Evolutionary conservation across 2,888 invertebrate species (phyloP), one percentile per base, ranked within the genome.

Genomic region (Tetragonisca angustula): DNA sequence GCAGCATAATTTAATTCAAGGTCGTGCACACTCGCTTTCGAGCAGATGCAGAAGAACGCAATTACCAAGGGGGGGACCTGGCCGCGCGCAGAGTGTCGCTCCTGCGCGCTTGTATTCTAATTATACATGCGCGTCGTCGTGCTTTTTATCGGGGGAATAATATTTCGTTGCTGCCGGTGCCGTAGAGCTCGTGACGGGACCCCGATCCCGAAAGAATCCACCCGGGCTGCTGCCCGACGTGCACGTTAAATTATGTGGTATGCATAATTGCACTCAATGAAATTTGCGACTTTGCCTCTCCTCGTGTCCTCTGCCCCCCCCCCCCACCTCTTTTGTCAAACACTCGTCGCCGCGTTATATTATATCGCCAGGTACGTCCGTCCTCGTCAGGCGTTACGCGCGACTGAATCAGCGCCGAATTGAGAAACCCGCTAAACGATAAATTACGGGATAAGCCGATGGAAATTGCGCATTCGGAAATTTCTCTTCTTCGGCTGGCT

Each of bases 1-100:
- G 86, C 84, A 79, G 83, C 83, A 87, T 88, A 88, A 90, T 88
- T 90, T 85, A 81, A 88, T 88, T 86, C 89, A 89, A 91, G 90
- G 90, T 86, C 89, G 88, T 69, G 65, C 82, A 73, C 80, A 62
- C 81, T 87, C 81, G 76, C 69, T 76, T 74, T 85, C 75, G 64
- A 75, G 61, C 81, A 82, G 82, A 81, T 85, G 78, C 78, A 81
- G 67, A 79, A 79, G 79, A 80, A 75, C 81, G 76, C 79, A 74
- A 81, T 80, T 79, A 73, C 76, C 80, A 54, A 32, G 50, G 36
- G 56, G 62, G 54, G 54, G 62, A 76, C 59, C 59, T 32, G 17
- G 4, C 36, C 43, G 54, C 24, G 52, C 11, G 36, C n/a, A 13
- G 52, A 43, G 24, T 17, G 19, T n/a, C 9, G 50, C 50, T 56